These are phyloP conservation scores for Allygus modestus DNA, from an alignment of 2,888 invertebrate genomes.

Conservation along the genomic window DNA sequence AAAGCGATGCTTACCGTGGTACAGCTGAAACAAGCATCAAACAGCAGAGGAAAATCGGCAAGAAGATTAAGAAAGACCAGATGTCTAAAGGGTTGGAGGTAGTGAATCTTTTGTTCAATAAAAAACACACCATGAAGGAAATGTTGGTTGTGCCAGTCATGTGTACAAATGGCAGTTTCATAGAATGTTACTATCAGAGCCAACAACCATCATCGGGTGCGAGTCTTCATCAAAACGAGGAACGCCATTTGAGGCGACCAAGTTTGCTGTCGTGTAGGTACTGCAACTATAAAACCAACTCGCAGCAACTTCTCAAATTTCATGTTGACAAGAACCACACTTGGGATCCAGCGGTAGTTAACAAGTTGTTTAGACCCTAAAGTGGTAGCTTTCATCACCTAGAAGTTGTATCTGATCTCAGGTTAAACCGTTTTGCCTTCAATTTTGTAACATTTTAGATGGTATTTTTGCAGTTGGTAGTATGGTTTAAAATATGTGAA, in stretches of 20 bases:
- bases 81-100: background rate
- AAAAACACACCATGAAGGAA: background rate
- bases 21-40: background rate
- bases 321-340: constrained; percentile 13
- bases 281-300: constrained; percentile 36
- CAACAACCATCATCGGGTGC: background rate
- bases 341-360: constrained; percentile 24
- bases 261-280: constrained; percentile 25
- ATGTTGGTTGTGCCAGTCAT: constrained; percentile 20
- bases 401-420: no score
- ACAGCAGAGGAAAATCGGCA: background rate
- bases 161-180: background rate
- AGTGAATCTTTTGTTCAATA: background rate
- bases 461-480: no score
- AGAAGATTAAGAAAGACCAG: background rate
- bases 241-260: constrained; percentile 3
- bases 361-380: constrained; percentile 9
- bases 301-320: constrained; percentile 6
- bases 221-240: background rate
- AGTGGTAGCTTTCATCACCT: background rate
- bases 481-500: no score
- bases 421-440: no score
- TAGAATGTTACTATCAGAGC: constrained; percentile 45
- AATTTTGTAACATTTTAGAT: no score
- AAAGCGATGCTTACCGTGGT: background rate